These are phyloP conservation scores for Leptinotarsa lineolata DNA, from an alignment of 1,140 invertebrate species.

Conservation along the genomic window DNA sequence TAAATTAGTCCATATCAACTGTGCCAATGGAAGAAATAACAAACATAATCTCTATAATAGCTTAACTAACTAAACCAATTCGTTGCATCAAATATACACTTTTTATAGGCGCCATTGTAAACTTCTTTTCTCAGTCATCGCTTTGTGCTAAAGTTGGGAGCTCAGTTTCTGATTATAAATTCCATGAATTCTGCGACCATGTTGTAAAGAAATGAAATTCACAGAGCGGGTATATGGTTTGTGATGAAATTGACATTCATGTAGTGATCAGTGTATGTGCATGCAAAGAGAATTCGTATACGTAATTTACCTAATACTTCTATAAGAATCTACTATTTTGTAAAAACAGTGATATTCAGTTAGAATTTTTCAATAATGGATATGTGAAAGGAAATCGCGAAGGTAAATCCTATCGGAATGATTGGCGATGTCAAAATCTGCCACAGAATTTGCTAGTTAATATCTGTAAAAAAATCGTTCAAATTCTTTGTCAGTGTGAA, in stretches of 20 bases:
- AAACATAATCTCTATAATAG: too few relatives aligned
- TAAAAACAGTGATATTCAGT: not conserved
- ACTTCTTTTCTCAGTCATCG: too few relatives aligned
- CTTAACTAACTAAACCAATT: too few relatives aligned
- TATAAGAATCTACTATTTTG: too few relatives aligned
- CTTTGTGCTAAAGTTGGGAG: too few relatives aligned
- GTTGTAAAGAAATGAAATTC: not conserved
- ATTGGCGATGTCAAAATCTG: slow-evolving; percentile 6
- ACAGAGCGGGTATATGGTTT: too few relatives aligned
- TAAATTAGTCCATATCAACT: too few relatives aligned
- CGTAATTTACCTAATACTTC: too few relatives aligned
- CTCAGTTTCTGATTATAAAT: too few relatives aligned
- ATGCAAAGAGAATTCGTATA: not conserved
- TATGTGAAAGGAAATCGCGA: slow-evolving; percentile 8
- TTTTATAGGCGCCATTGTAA: too few relatives aligned
- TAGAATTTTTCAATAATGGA: not conserved
- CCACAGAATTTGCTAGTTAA: slow-evolving; percentile 7
- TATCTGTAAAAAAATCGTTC: not conserved
- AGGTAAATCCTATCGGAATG: not conserved
- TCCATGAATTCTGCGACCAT: not conserved
- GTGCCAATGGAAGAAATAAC: too few relatives aligned
- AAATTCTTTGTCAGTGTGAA: slow-evolving; percentile 17
- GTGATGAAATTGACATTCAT: not conserved
- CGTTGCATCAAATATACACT: too few relatives aligned
- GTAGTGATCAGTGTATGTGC: not conserved